phyloP scores from a whole-genome alignment of 35 echinoderm and acorn worm species.

The Lytechinus pictus region DNA sequence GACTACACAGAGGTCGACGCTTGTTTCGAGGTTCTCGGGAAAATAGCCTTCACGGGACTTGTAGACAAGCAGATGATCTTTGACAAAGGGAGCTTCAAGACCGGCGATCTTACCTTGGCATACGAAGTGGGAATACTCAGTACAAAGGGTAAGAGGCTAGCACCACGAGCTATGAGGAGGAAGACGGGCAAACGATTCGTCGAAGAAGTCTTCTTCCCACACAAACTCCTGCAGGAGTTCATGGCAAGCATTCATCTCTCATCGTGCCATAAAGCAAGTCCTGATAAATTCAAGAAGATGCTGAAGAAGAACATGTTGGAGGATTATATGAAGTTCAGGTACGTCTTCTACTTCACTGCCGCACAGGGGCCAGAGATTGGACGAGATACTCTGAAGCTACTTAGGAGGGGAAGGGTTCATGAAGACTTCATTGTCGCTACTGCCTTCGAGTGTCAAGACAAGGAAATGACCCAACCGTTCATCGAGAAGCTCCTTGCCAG shows the following conservation, averaged over 20 bases:
- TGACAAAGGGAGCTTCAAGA: slow-evolving; percentile 21
- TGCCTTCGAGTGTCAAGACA: slow-evolving; percentile 25
- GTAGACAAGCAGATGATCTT: neutral
- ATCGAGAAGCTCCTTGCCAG: neutral
- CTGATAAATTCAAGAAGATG: neutral
- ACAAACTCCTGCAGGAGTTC: slow-evolving; percentile 23
- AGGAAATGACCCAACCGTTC: neutral
- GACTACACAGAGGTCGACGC: neutral
- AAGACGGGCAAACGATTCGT: neutral
- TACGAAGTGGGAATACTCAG: slow-evolving; percentile 6
- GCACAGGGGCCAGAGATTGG: neutral
- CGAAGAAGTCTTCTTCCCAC: neutral
- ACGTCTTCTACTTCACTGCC: slow-evolving; percentile 14
- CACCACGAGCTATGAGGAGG: neutral
- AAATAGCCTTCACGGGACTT: slow-evolving; percentile 24
- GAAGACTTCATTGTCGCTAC: slow-evolving; percentile 1
- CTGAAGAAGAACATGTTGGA: neutral
- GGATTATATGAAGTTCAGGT: neutral
- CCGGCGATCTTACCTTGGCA: neutral
- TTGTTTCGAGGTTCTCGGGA: neutral
- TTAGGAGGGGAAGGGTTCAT: neutral
- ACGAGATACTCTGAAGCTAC: neutral
- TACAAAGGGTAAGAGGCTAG: neutral
- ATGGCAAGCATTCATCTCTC: slow-evolving; percentile 10
- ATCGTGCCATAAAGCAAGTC: neutral